Conservation (phyloP, 2,113 vertebrate species). For the Bufo gargarizans region DNA sequence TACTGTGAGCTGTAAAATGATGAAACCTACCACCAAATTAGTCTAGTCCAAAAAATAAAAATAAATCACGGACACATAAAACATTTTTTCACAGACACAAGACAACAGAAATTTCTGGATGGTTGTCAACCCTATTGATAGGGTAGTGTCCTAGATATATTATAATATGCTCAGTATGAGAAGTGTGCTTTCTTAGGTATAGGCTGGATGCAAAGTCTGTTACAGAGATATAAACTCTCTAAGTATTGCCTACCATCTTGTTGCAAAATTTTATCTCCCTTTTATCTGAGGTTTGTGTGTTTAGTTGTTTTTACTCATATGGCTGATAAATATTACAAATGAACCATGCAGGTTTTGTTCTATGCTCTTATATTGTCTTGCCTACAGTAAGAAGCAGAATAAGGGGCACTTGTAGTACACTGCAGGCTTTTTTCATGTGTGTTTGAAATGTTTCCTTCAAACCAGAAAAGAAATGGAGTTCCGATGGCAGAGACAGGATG, state of each 20-base stretch:
- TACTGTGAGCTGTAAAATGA: too few species aligned
- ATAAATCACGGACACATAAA: too few species aligned
- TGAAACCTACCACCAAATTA: too few species aligned
- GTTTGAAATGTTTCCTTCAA: constrained; percentile 1
- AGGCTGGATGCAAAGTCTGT: too few species aligned
- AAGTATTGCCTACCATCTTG: background rate
- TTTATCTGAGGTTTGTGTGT: background rate
- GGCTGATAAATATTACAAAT: background rate
- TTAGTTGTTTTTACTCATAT: background rate
- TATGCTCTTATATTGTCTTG: background rate
- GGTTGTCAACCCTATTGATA: too few species aligned
- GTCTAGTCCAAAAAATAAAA: too few species aligned
- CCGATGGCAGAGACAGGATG: constrained; percentile 23
- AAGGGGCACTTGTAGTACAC: background rate
- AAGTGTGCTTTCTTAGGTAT: too few species aligned
- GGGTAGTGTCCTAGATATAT: too few species aligned
- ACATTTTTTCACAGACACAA: too few species aligned
- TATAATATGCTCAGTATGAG: too few species aligned
- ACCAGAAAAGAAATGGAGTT: background rate
- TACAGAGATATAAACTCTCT: too few species aligned
- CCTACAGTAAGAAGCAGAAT: background rate
- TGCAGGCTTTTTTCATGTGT: background rate
- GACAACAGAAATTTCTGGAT: too few species aligned
- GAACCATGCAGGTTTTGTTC: background rate
- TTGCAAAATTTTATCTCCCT: background rate